Percentiles rank a stretch among this genome's conserved stretches.
These are phyloP conservation scores for Drosophila testacea DNA, from an alignment of 2,888 invertebrate genomes.

Conservation along the genomic window DNA sequence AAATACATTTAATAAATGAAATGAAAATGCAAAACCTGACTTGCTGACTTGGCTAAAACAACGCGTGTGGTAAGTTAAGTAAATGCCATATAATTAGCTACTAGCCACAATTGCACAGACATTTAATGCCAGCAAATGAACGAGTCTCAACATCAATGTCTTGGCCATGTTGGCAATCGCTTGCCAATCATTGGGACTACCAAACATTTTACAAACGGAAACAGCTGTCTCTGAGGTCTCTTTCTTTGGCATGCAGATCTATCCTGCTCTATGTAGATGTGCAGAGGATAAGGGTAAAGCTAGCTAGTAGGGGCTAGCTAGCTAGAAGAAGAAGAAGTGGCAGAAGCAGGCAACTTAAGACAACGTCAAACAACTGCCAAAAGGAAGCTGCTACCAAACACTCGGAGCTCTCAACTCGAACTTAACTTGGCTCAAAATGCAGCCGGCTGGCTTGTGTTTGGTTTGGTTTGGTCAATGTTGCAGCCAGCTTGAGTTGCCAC, in stretches of 20 bases:
- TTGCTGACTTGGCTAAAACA: constrained; percentile 51
- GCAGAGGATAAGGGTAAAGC: constrained; percentile 49
- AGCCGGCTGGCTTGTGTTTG: constrained; percentile 36
- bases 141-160: constrained; percentile 67
- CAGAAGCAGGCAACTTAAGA: constrained; percentile 16
- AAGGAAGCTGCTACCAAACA: constrained; percentile 82
- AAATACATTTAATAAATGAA: constrained; percentile 53
- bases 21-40: constrained; percentile 30
- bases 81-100: constrained; percentile 56
- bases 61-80: constrained; percentile 29
- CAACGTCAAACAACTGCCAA: constrained; percentile 71
- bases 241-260: constrained; percentile 68
- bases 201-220: constrained; percentile 83
- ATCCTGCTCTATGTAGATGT: constrained; percentile 36
- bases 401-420: constrained; percentile 26
- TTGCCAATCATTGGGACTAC: constrained; percentile 73
- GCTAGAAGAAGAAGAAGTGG: constrained; percentile 12
- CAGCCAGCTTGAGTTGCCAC: constrained; percentile 12
- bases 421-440: constrained; percentile 48
- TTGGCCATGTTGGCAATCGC: constrained; percentile 60
- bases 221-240: constrained; percentile 76
- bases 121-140: constrained; percentile 63
- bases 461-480: constrained; percentile 36
- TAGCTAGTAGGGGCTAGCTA: neutral
- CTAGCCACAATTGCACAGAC: constrained; percentile 43